phyloP scores from a whole-genome alignment of 2,797 vertebrate genomes.

The Ctenosaura bakeri region DNA sequence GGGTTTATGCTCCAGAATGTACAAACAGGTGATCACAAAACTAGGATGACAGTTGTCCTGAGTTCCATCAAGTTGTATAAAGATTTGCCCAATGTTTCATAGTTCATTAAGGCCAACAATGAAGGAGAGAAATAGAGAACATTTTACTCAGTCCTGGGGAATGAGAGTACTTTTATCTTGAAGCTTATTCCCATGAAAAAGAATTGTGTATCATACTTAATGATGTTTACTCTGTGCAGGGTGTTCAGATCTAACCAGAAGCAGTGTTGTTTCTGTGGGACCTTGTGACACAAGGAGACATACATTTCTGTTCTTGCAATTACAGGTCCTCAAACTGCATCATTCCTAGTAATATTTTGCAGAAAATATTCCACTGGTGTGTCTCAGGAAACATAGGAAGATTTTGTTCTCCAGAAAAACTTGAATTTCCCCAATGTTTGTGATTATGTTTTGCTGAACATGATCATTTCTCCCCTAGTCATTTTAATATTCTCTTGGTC shows the following conservation, averaged over 20 bases:
- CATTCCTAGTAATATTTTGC: too few species aligned
- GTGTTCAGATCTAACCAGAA: background rate
- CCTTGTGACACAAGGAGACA: background rate
- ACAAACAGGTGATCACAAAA: too few species aligned
- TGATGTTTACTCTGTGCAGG: background rate
- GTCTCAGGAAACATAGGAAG: background rate
- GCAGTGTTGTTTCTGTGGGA: background rate
- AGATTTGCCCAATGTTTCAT: too few species aligned
- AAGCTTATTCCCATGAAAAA: background rate
- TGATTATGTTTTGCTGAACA: background rate
- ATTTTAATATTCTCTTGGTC: background rate
- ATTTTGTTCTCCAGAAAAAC: background rate
- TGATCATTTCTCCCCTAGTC: background rate
- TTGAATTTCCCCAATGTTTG: background rate
- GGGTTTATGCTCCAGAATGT: too few species aligned
- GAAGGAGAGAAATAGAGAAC: background rate
- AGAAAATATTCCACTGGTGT: background rate
- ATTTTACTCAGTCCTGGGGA: background rate
- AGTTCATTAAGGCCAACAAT: too few species aligned
- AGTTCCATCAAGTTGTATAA: too few species aligned
- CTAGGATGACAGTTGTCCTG: too few species aligned
- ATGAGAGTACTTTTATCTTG: background rate
- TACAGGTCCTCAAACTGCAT: background rate
- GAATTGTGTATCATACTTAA: background rate
- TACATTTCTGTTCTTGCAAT: background rate